Evolutionary conservation across 37 sponge, comb jelly and placozoan genomes (phyloP), one percentile per base, ranked within the genome.

Genomic region (Aphrocallistes beatrix): DNA sequence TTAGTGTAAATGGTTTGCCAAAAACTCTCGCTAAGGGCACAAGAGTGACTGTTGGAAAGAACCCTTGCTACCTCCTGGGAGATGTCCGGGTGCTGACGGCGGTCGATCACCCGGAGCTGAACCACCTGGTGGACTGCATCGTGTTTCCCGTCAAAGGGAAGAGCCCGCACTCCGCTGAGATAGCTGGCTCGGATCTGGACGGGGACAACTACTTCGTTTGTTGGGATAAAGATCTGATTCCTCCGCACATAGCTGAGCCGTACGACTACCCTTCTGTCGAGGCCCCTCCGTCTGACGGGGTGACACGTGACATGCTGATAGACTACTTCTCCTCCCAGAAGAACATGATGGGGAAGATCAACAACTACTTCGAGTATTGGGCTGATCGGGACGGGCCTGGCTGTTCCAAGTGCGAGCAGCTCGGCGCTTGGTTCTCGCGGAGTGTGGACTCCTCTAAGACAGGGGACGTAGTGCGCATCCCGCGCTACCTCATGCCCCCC

Each of bases 161-260:
- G 60, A 69, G 86, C 37, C 93, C 93, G 0, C 93, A 93, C 45
- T 87, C 93, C 8, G 51, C 82, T 0, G 93, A 93, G 85, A 93
- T 93, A n/a, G 90, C 93, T 36, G 93, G 93, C 10, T 90, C 90
- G 19, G 93, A 93, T 81, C 87, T 93, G 38, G 93, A 93, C 84
- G 93, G 93, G 0, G 93, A 93, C 82, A 87, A 93, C 84, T 93
- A 87, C 38, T 93, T 93, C 87, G 93, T 93, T 25, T 89, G 89
- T 38, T 93, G 93, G 93, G 89, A 93, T 37, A 19, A 84, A 82
- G 86, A 82, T 82, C 93, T 93, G 16, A 85, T 93, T 37, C 60
- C 89, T 30, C 85, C 83, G 3, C 38, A 28, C 38, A 23, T 81
- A 37, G 37, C 13, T 36, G 81, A 88, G 32, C 93, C 93, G 23